phyloP scores from a whole-genome alignment of 2,113 vertebrate species.

The Microtus richardsoni region DNA sequence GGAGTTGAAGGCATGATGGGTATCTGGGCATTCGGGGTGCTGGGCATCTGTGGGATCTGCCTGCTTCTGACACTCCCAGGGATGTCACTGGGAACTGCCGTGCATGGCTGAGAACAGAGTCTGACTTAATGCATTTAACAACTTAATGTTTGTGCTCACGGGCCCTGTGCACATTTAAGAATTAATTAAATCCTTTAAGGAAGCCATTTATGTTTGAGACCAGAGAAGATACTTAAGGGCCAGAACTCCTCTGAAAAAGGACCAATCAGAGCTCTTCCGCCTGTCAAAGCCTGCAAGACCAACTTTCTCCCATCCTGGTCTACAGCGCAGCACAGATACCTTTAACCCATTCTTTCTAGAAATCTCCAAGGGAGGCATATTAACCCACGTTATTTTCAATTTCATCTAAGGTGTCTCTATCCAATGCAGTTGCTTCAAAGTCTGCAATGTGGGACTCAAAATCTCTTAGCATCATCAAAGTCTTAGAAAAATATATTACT shows the following conservation, averaged over 20 bases:
- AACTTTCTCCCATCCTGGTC: neutral
- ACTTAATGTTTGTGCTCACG: slow-evolving; percentile 77
- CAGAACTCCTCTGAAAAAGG: slow-evolving; percentile 45
- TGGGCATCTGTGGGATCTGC: neutral
- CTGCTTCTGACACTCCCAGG: slow-evolving; percentile 26
- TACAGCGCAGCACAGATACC: neutral
- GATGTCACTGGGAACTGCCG: slow-evolving; percentile 53
- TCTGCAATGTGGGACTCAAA: slow-evolving; percentile 70
- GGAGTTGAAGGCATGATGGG: neutral
- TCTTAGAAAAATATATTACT: slow-evolving; percentile 76
- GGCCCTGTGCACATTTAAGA: slow-evolving; percentile 79
- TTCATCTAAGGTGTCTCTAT: slow-evolving; percentile 67
- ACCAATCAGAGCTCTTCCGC: slow-evolving; percentile 14
- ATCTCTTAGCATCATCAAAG: slow-evolving; percentile 76
- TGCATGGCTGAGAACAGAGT: slow-evolving; percentile 66
- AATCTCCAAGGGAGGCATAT: slow-evolving; percentile 54
- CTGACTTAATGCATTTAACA: slow-evolving; percentile 78
- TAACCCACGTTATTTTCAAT: slow-evolving; percentile 70
- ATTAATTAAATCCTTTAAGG: slow-evolving; percentile 81
- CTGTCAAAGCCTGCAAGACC: neutral
- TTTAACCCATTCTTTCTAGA: slow-evolving; percentile 64
- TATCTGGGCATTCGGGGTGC: neutral
- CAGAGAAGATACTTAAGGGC: slow-evolving; percentile 73
- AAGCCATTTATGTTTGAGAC: slow-evolving; percentile 81
- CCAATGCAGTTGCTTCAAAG: slow-evolving; percentile 66